These are phyloP conservation scores for Rhabdornis inornatus DNA, from an alignment of 2,113 vertebrate genomes.

Conservation along the genomic window DNA sequence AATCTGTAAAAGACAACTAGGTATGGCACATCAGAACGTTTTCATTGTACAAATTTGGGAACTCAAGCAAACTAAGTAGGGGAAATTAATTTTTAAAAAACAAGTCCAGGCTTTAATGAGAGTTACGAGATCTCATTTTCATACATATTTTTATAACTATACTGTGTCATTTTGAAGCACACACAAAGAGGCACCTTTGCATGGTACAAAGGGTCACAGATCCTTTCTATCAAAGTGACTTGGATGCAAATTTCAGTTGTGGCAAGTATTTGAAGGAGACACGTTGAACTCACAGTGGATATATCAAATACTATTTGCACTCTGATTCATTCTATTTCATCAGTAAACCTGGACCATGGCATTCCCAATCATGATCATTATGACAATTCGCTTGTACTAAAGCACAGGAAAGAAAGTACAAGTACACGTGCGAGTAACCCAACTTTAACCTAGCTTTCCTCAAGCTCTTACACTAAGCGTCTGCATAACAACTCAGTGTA, in stretches of 20 bases:
- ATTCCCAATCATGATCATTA: not conserved
- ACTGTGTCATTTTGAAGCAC: not conserved
- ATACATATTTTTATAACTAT: not conserved
- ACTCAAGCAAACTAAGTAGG: not conserved
- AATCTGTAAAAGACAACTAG: not conserved
- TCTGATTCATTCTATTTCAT: not conserved
- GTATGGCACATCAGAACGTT: not conserved
- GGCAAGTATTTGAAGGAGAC: not conserved
- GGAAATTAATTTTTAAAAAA: not conserved
- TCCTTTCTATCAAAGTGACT: not conserved
- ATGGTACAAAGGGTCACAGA: not conserved
- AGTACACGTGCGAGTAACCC: not conserved
- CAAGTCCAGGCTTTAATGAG: not conserved
- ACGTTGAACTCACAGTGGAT: not conserved
- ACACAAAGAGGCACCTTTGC: not conserved
- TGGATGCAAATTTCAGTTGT: not conserved
- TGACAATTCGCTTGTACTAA: not conserved
- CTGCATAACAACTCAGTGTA: not conserved
- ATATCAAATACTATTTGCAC: not conserved
- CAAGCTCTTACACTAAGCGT: not conserved
- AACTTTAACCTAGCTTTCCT: not conserved
- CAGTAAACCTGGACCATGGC: not conserved
- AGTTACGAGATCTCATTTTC: not conserved
- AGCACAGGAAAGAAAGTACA: not conserved
- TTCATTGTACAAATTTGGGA: not conserved